Evolutionary conservation across 1,140 invertebrate genomes (phyloP), one percentile per base, ranked within the genome.

Genomic region (Rhopalosiphum padi): DNA sequence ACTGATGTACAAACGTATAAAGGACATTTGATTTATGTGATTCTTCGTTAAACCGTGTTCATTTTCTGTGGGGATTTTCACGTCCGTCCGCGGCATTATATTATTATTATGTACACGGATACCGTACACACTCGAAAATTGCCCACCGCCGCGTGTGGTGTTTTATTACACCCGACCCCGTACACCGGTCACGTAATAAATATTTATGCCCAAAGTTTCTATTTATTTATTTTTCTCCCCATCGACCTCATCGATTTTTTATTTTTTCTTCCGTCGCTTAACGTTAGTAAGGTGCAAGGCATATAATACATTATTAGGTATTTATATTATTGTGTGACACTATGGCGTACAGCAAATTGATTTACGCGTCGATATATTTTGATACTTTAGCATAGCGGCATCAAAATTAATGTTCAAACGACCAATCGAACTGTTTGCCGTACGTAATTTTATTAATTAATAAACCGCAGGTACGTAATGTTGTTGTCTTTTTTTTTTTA

Each of bases 31-130:
- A 87, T 87, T 87, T 48, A 87, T 87, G 43, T 15, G 43, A 48
- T 87, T 87, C 86, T 48, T 85, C 83, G 83, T 85, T 85, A 85
- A 85, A 85, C 83, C 83, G 25, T 87, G 43, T 87, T 87, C 43
- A 87, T 87, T 87, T 87, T 87, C 86, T 87, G 43, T 87, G 43
- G 30, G 43, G 86, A 87, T 87, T 87, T 87, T 87, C 43, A 18
- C 43, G 43, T 48, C 86, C 30, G 43, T 30, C 30, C 30, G 46
- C 43, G 43, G 86, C 18, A 51, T 87, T 87, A 77, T 77, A 77
- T n/a, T 77, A 68, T 68, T 68, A 87, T 87, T 87, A 87, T 48
- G 21, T n/a, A 48, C 86, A 48, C 41, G 22, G 25, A 8, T 15
- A 48, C 43, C 43, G 86, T 87, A 25, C 11, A 85, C 43, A 87